Base-by-base conservation (phyloP, 2,888 invertebrate species). In the Nephrotoma flavescens region DNA sequence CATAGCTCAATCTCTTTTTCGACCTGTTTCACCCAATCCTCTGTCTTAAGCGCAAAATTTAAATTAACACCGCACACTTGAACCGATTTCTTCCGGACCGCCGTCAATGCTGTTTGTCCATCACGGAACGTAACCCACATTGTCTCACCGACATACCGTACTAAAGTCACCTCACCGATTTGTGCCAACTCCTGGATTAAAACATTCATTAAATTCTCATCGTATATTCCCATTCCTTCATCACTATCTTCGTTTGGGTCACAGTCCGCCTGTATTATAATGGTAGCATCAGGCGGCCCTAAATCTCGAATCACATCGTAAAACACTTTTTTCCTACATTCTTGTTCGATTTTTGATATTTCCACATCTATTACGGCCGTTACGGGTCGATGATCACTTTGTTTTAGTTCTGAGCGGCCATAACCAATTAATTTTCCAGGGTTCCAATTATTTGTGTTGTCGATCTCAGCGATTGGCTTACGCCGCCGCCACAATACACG, bases 331-430 rank as follows among this genome's bases (percentile, higher is more conserved):
- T 96, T 94, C 87, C 98, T 94, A 89, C 95, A 94, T 15, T 94
- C 94, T 86, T 94, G 93, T 90, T 97, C 95, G 0, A 98, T 95
- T 90, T 95, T 95, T 88, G 96, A 93, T 4, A 97, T 95, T 90
- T 98, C 97, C 11, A 98, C 93, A 91, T 98, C 97, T 89, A 99
- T 94, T 87, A 98, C 94, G 0, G 97, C 97, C 89, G 97, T 95
- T 0, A 99, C 99, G 1, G 99, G 99, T 87, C 99, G 94, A 92
- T 99, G 99, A 92, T 99, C 99, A 90, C 98, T 98, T 91, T 98
- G 98, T 91, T 98, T 99, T 87, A 99, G 92, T 91, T 99, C 99
- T 6, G 98, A 97, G 2, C 97, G 93, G 2, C 98, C 97, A 91
- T 99, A 99, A 91, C 96, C 95, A 47, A 98, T 92, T 87, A 98